These are phyloP conservation scores for Festucalex cinctus DNA, from an alignment of 2,113 vertebrate genomes.

Conservation along the genomic window DNA sequence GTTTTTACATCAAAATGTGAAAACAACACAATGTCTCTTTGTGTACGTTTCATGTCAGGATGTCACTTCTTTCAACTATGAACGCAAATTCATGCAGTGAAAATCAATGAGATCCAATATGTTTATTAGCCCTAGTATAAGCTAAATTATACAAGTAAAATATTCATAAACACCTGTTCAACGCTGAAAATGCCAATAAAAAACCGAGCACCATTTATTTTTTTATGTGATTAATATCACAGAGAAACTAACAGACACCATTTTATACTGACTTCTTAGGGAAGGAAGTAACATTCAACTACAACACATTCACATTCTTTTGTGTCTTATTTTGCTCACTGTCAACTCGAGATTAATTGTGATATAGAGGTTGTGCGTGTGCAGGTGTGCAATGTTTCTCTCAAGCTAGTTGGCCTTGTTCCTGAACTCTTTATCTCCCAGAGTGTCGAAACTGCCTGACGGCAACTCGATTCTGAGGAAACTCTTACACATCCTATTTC, in stretches of 20 bases:
- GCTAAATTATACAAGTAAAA: too few species aligned
- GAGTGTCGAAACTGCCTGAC: conserved; percentile 72
- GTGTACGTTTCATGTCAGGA: background rate
- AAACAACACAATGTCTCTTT: background rate
- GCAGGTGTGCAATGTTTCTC: conserved; percentile 49
- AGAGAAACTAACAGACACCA: conserved; percentile 12
- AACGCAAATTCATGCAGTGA: too few species aligned
- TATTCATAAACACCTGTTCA: too few species aligned
- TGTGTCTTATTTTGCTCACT: background rate
- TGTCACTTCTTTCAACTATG: background rate
- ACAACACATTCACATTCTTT: background rate
- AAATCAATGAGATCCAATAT: background rate
- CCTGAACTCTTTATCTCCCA: conserved; percentile 75
- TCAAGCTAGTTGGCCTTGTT: conserved; percentile 48
- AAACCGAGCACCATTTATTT: conserved; percentile 5
- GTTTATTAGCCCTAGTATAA: background rate
- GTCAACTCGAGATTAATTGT: background rate
- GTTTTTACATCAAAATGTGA: background rate
- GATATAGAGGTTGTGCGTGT: conserved; percentile 6
- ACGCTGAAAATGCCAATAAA: too few species aligned
- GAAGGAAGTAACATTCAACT: background rate
- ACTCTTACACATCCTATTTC: conserved; percentile 79
- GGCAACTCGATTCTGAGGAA: conserved; percentile 75
- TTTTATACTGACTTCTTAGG: conserved; percentile 1
- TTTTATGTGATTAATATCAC: conserved; percentile 28